A percentile compares a stretch with the other conserved stretches of the same genome.
Evolutionary conservation across 2,797 vertebrate species (phyloP).

Genomic region (Spinus pinus): DNA sequence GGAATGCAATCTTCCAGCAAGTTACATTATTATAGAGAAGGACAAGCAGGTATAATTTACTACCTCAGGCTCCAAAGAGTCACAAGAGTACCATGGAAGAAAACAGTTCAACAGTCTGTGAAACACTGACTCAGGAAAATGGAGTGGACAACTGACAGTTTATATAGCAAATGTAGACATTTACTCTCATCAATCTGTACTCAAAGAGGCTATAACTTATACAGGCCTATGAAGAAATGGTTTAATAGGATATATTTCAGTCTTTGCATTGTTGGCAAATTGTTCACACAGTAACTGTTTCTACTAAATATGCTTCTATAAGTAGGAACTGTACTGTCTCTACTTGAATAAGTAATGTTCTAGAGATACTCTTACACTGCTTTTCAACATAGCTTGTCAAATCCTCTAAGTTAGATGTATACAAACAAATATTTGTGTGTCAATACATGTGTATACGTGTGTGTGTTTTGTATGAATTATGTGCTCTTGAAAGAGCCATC

Average conservation of each 20-base stretch:
- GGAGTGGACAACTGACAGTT: not conserved
- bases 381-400: not conserved
- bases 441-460: accelerated
- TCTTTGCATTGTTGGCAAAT: not conserved
- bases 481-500: not conserved
- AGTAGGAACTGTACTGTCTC: not conserved
- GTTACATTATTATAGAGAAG: not conserved
- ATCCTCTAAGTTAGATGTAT: not conserved
- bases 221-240: not conserved
- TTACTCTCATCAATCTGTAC: not conserved
- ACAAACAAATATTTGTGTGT: not conserved
- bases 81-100: not conserved
- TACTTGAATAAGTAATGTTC: not conserved
- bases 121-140: not conserved
- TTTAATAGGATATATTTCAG: not conserved
- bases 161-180: not conserved
- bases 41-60: not conserved
- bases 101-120: not conserved
- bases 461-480: not conserved
- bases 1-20: not conserved
- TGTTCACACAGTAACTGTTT: not conserved
- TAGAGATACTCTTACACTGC: not conserved
- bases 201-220: not conserved
- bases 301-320: not conserved
- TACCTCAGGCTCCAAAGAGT: not conserved